Base-by-base conservation (phyloP, 2,888 invertebrate genomes). In the Drosophila kambysellisi region DNA sequence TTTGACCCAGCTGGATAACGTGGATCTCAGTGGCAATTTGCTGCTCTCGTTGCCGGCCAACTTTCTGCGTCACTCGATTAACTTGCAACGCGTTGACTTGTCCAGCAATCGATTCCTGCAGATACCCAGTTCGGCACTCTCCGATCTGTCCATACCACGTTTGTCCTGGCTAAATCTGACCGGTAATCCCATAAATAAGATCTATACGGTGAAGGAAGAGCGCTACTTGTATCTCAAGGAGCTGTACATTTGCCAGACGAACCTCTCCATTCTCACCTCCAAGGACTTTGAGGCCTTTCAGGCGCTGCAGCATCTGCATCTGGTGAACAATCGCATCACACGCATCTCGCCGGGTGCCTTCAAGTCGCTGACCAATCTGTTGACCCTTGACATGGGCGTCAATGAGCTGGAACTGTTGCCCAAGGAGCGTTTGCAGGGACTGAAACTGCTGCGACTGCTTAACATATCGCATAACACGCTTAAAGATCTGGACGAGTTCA, bases 231-330 rank as follows among this genome's bases (percentile, higher is more conserved):
- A 95, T n/a, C 94, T 97, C n/a, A 96, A 97, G 92, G 97, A 97
- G 92, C 94, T 97, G 63, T 95, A 97, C 91, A 96, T 97, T 79
- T 96, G 95, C 73, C 95, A 95, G 51, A 97, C 97, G 9, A 97
- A 97, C 91, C 94, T 97, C 59, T 96, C 96, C 29, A 96, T 97
- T 77, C 95, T 98, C 56, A 97, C 97, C 0, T 96, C 96, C 81
- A 96, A 96, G 91, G 97, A 97, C 90, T 97, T 98, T 88, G 96
- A 97, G 89, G 95, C 96, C 41, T 97, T 97, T 89, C 96, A 97
- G 29, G 95, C 96, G 0, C 93, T 97, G 41, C 95, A 96, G 90
- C 96, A 96, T 89, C 94, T 97, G 65, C 96, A 95, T 90, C 93
- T 97, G 82, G 94, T 95, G 46, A 95, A 95, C 82, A 97, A 97